A percentile compares a stretch with the other conserved stretches of the same genome.
phyloP scores from a whole-genome alignment of 2,797 vertebrate genomes.

The Austrolebias charrua region DNA sequence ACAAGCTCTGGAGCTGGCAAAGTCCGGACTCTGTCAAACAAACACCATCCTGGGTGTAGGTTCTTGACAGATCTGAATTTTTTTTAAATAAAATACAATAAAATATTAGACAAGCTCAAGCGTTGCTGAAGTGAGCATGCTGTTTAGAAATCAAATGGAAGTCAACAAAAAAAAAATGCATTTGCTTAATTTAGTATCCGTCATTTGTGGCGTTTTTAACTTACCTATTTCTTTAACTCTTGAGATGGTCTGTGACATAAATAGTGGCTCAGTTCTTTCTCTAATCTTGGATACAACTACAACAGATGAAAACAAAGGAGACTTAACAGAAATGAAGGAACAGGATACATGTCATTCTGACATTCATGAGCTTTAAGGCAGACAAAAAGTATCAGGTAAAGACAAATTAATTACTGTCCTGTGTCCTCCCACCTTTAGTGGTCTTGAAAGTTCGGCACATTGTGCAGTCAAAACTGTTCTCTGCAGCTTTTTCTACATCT shows the following conservation, averaged over 20 bases:
- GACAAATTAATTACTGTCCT: background rate
- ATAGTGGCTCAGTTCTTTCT: conserved; percentile 86
- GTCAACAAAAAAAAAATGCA: background rate
- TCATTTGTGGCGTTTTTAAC: conserved; percentile 4
- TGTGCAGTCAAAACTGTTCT: conserved; percentile 94
- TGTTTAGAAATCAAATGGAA: background rate
- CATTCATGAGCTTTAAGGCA: conserved; percentile 7
- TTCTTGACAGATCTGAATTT: conserved; percentile 91
- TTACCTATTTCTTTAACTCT: conserved; percentile 95
- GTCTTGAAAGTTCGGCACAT: conserved; percentile 90
- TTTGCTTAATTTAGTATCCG: background rate
- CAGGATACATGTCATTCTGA: conserved; percentile 12
- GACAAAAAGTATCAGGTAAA: background rate
- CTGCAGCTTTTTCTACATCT: conserved; percentile 92
- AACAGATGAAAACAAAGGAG: conserved; percentile 52
- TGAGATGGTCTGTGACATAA: conserved; percentile 84
- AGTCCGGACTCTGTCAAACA: conserved; percentile 97
- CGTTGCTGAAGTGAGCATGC: background rate
- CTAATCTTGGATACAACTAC: conserved; percentile 79
- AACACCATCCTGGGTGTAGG: conserved; percentile 98
- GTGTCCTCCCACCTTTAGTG: conserved; percentile 81
- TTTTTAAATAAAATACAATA: background rate
- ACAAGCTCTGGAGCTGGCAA: conserved; percentile 95
- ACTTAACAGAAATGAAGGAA: conserved; percentile 10
- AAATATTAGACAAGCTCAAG: background rate